These are phyloP conservation scores for Coranthus polyacanthus DNA, from an alignment of 2,797 vertebrate species.

Conservation along the genomic window DNA sequence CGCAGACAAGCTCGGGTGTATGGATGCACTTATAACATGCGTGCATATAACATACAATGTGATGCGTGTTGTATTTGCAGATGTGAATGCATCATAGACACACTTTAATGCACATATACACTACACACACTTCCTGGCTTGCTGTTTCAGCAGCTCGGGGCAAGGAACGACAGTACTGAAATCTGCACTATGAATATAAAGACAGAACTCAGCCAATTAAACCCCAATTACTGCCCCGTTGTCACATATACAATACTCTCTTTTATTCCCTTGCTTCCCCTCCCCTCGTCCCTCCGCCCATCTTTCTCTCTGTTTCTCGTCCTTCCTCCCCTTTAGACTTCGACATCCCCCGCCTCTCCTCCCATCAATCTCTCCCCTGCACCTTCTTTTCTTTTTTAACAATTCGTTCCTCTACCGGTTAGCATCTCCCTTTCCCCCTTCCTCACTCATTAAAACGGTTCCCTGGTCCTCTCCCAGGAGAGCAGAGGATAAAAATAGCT, in stretches of 20 bases:
- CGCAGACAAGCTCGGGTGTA: neutral
- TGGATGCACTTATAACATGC: neutral
- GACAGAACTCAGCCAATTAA: slow-evolving; percentile 64
- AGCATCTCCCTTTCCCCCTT: slow-evolving; percentile 50
- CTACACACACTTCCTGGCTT: slow-evolving; percentile 10
- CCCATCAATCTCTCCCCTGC: slow-evolving; percentile 27
- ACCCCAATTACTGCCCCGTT: slow-evolving; percentile 46
- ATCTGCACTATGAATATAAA: slow-evolving; percentile 47
- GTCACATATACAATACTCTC: slow-evolving; percentile 26
- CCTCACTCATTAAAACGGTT: slow-evolving; percentile 79
- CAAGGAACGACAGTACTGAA: slow-evolving; percentile 15
- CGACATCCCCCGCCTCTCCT: slow-evolving; percentile 22
- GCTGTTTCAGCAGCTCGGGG: slow-evolving; percentile 49
- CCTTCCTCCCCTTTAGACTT: slow-evolving; percentile 5
- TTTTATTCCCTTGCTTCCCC: slow-evolving; percentile 17
- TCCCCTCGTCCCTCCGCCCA: neutral
- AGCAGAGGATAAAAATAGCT: slow-evolving; percentile 81
- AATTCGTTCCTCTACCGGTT: slow-evolving; percentile 49
- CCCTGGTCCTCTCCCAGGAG: slow-evolving; percentile 69
- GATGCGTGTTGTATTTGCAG: too few species aligned
- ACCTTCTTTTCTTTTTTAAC: slow-evolving; percentile 55
- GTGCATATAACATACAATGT: neutral
- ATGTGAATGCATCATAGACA: too few species aligned
- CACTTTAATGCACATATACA: neutral
- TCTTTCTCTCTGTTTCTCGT: neutral